Evolutionary conservation across 1,140 invertebrate genomes (phyloP).

Genomic region (Anagrus nilaparvatae): DNA sequence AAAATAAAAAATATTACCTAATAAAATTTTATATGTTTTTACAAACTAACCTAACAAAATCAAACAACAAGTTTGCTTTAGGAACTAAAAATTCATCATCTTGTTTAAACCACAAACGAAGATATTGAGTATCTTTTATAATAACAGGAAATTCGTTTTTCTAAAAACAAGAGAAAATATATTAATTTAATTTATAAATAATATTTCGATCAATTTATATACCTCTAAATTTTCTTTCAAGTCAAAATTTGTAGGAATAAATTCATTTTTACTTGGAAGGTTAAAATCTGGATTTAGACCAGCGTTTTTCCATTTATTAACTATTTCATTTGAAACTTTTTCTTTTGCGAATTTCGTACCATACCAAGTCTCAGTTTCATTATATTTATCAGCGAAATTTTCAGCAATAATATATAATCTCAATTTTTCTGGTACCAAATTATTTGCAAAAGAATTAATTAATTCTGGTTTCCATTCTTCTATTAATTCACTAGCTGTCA

Average conservation of each 20-base stretch:
- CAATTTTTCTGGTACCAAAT: conserved; percentile 72
- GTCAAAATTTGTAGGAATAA: conserved; percentile 80
- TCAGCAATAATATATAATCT: conserved; percentile 64
- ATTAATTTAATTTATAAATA: no score
- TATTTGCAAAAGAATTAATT: conserved; percentile 59
- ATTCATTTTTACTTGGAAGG: conserved; percentile 79
- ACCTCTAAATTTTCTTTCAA: conserved; percentile 45
- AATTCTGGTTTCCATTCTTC: conserved; percentile 80
- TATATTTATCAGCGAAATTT: conserved; percentile 52
- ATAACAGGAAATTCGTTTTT: no score
- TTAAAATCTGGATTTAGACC: conserved; percentile 54
- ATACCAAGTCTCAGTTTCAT: conserved; percentile 77
- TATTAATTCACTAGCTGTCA: conserved; percentile 65
- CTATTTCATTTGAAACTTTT: conserved; percentile 50
- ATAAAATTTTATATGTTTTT: no score
- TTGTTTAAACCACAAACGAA: no score
- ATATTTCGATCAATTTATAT: no score
- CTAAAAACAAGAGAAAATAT: no score
- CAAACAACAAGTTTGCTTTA: no score
- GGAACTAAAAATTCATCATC: no score
- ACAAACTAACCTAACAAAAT: no score
- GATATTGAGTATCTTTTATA: no score
- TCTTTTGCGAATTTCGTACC: conserved; percentile 78
- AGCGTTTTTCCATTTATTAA: conserved; percentile 62
- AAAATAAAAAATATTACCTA: no score